A percentile compares a stretch with the other conserved stretches of the same genome.
phyloP scores from a whole-genome alignment of 2,888 invertebrate genomes.

The Acleris sparsana region DNA sequence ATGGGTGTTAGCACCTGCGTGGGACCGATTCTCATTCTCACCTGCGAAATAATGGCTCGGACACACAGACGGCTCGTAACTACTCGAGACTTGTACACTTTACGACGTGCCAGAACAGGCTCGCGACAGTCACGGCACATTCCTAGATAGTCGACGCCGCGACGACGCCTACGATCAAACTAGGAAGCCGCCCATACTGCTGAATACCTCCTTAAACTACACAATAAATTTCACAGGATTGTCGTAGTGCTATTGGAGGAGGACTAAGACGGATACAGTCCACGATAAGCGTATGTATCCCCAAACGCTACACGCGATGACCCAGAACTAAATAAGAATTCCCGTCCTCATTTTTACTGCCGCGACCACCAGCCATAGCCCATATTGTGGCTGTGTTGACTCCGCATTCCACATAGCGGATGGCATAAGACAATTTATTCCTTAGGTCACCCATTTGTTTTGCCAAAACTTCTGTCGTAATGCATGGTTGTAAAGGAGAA shows the following conservation, averaged over 20 bases:
- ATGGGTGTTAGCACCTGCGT: constrained; percentile 35
- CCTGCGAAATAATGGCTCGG: constrained; percentile 24
- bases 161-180: constrained; percentile 32
- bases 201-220: constrained; percentile 9
- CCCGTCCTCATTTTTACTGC: constrained; percentile 55
- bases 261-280: not conserved
- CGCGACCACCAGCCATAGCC: constrained; percentile 44
- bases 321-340: constrained; percentile 47
- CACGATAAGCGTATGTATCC: constrained; percentile 28
- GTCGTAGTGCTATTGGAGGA: not conserved
- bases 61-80: constrained; percentile 44
- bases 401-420: constrained; percentile 40
- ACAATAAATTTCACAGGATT: constrained; percentile 1
- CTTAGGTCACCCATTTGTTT: constrained; percentile 29
- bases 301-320: constrained; percentile 33
- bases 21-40: constrained; percentile 43
- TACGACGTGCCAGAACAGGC: constrained; percentile 54
- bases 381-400: constrained; percentile 50
- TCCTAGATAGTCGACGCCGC: constrained; percentile 41
- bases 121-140: constrained; percentile 49
- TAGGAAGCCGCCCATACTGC: constrained; percentile 26
- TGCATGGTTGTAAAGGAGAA: not conserved
- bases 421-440: constrained; percentile 37
- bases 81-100: constrained; percentile 67
- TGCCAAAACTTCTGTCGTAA: constrained; percentile 12